Evolutionary conservation across 2,113 vertebrate species (phyloP), one percentile per base, ranked within the genome.

Genomic region (Dicentrarchus labrax): DNA sequence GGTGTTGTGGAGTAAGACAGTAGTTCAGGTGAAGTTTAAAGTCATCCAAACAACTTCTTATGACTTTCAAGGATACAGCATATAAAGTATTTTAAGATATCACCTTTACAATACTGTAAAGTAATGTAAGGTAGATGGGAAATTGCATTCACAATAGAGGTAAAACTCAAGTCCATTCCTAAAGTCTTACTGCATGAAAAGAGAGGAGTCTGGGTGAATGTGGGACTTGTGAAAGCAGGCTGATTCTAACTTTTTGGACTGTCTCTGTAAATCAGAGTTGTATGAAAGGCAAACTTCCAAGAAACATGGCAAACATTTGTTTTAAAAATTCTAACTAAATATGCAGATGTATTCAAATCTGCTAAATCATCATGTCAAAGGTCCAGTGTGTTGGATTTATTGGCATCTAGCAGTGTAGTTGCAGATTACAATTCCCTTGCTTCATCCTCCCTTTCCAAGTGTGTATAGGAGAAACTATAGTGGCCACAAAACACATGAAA

Each of bases 41-140:
- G 69, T 86, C 80, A 77, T 80, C 38, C 59, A 73, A 45, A n/a
- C 30, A 76, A 76, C 74, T 67, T 90, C 61, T 57, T 47, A 22
- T 70, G 69, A 75, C 84, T 88, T 84, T 89, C 83, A 90, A 76
- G 69, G 64, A 80, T 69, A 81, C 39, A 64, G 24, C 56, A 61
- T 21, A 45, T 41, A n/a, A 77, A 60, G 39, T 30, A 13, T 38
- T 39, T 67, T 13, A 47, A 43, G 11, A 17, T 45, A 48, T 11
- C 41, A 3, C 19, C 30, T 30, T 30, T 30, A 30, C 30, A 30
- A 30, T 30, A 30, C 30, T n/a, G n/a, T n/a, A n/a, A n/a, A n/a
- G 30, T 30, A 30, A 30, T 30, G 30, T 30, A 30, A 30, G 30
- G 30, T 30, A 30, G 30, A 30, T 30, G 30, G 30, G 30, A 30